Conservation (phyloP, 2,113 vertebrate species). For the Actenoides lindsayi region DNA sequence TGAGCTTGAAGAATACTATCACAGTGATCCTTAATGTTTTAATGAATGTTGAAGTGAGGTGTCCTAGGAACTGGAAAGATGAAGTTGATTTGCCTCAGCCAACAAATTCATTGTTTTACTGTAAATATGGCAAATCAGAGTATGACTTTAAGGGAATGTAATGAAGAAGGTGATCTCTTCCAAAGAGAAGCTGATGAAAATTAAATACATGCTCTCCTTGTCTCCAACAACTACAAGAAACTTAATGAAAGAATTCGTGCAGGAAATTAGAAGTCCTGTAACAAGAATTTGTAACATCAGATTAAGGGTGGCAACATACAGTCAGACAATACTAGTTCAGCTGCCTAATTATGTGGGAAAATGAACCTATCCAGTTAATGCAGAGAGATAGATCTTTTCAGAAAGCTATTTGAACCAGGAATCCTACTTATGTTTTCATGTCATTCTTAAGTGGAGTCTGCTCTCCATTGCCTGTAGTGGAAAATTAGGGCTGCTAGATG, state of each 20-base stretch:
- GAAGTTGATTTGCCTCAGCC: neutral
- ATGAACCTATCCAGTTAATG: neutral
- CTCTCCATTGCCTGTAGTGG: neutral
- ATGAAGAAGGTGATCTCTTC: neutral
- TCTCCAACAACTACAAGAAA: neutral
- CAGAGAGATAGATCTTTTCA: neutral
- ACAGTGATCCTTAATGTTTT: neutral
- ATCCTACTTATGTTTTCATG: neutral
- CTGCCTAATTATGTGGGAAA: neutral
- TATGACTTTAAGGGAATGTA: neutral
- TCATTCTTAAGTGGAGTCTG: neutral
- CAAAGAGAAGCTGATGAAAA: neutral
- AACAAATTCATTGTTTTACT: neutral
- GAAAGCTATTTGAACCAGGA: neutral
- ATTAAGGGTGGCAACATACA: neutral
- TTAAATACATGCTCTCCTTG: neutral
- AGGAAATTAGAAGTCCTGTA: neutral
- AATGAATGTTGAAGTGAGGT: neutral
- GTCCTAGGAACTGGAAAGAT: neutral
- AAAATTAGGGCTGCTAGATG: neutral
- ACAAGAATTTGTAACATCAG: neutral
- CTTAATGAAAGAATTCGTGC: neutral
- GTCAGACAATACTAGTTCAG: neutral
- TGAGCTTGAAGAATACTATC: neutral
- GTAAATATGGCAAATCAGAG: neutral